Conservation (phyloP, 2,888 invertebrate genomes). For the Gryllus longicercus region DNA sequence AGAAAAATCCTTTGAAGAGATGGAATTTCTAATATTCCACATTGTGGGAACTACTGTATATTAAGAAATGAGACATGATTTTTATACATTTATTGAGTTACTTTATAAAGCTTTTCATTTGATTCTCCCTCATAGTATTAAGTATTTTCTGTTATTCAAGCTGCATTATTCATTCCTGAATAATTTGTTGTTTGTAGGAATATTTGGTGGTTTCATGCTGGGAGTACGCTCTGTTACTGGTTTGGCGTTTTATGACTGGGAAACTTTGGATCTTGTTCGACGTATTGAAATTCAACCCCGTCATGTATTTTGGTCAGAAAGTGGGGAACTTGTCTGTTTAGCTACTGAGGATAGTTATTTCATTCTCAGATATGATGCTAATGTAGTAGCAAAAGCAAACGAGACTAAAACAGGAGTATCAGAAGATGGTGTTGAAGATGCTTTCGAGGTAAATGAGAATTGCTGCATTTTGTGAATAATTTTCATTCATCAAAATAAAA, state of each 20-base stretch:
- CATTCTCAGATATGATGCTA: slow-evolving; percentile 82
- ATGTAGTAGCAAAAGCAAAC: slow-evolving; percentile 59
- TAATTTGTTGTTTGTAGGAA: slow-evolving; percentile 54
- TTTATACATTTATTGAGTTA: not conserved
- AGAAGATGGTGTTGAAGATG: slow-evolving; percentile 92
- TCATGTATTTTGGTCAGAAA: slow-evolving; percentile 96
- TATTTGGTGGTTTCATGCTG: slow-evolving; percentile 86
- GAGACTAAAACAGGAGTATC: slow-evolving; percentile 73
- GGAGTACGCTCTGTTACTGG: slow-evolving; percentile 91
- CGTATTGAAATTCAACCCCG: slow-evolving; percentile 95
- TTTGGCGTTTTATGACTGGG: slow-evolving; percentile 97
- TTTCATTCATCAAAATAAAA: not conserved
- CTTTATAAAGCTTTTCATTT: not conserved
- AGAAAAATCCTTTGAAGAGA: too few relatives aligned
- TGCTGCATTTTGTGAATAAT: not conserved
- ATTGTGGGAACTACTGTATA: not conserved
- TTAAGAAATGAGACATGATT: not conserved
- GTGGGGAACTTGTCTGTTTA: slow-evolving; percentile 86
- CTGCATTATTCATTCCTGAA: not conserved
- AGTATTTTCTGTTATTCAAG: not conserved
- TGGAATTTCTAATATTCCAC: not conserved
- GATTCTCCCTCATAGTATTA: too few relatives aligned
- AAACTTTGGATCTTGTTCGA: slow-evolving; percentile 82
- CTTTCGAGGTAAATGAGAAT: slow-evolving; percentile 73
- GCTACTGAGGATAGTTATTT: slow-evolving; percentile 95